A percentile compares a stretch with the other conserved stretches of the same genome.
Conservation (phyloP, 2,113 vertebrate genomes). For the Grantiella picta region DNA sequence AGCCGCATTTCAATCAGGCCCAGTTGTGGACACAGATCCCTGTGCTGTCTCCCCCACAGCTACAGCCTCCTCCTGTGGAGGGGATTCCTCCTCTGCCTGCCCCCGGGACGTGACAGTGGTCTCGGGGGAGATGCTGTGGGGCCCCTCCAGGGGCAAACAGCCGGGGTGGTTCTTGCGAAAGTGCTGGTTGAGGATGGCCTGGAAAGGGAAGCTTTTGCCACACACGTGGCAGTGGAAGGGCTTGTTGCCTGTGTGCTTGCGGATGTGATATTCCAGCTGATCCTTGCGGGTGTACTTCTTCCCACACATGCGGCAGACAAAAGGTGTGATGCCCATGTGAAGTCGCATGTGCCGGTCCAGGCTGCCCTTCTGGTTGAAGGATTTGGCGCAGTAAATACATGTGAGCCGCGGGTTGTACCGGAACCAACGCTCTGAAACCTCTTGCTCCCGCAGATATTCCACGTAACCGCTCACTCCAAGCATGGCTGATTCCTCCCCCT, state of each 20-base stretch:
- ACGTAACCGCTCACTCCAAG: constrained; percentile 94
- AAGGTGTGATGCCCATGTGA: constrained; percentile 98
- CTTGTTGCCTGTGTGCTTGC: constrained; percentile 99
- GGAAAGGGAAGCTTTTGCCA: constrained; percentile 98
- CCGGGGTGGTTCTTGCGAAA: constrained; percentile 98
- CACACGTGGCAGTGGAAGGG: constrained; percentile 98
- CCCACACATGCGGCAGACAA: constrained; percentile 97
- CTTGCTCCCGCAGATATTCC: constrained; percentile 94
- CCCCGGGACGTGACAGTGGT: constrained; percentile 91
- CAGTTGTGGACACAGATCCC: constrained; percentile 93
- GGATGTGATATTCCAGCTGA: constrained; percentile 98
- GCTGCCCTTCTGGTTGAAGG: constrained; percentile 99
- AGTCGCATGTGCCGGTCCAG: constrained; percentile 98
- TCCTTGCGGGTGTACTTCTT: constrained; percentile 99
- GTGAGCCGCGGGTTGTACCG: constrained; percentile 97
- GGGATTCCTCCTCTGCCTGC: constrained; percentile 86
- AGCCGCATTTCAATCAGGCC: constrained; percentile 81
- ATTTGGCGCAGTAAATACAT: constrained; percentile 99
- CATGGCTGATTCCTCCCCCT: constrained; percentile 89
- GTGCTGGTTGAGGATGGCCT: constrained; percentile 99
- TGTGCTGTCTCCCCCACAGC: constrained; percentile 82
- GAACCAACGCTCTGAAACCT: constrained; percentile 96
- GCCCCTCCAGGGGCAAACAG: constrained; percentile 87
- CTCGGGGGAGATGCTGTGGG: constrained; percentile 94
- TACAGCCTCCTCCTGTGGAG: constrained; percentile 84